phyloP scores from a whole-genome alignment of 2,113 vertebrate genomes.

The Cephalopholis sonnerati region DNA sequence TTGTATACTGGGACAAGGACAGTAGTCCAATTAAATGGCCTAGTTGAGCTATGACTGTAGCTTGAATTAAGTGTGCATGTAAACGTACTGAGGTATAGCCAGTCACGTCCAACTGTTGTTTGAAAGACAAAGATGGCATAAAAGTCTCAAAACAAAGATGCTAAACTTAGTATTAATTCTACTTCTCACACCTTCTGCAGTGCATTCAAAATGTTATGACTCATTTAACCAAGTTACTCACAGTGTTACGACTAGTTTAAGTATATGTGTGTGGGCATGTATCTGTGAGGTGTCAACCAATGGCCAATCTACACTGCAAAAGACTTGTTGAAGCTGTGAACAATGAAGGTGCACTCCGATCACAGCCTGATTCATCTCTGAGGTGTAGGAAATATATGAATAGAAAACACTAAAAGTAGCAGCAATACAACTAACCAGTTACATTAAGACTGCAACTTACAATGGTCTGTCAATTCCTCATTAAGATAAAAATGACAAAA shows the following conservation, averaged over 20 bases:
- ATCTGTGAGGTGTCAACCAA: not conserved
- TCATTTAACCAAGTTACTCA: not conserved
- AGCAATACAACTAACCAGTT: constrained; percentile 54
- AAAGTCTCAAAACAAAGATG: no score
- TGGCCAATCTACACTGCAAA: not conserved
- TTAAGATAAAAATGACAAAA: not conserved
- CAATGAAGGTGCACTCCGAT: not conserved
- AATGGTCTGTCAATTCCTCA: constrained; percentile 5
- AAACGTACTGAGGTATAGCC: no score
- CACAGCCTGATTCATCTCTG: not conserved
- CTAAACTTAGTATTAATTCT: not conserved
- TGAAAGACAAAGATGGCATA: no score
- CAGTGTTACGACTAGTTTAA: constrained; percentile 15
- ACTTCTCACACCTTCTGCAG: constrained; percentile 8
- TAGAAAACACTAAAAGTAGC: constrained; percentile 41
- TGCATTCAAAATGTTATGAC: not conserved
- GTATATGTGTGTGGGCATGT: not conserved
- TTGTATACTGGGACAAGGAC: no score
- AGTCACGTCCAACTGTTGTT: no score
- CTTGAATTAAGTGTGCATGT: no score
- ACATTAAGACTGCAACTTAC: constrained; percentile 36
- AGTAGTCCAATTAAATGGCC: no score
- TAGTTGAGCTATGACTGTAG: no score
- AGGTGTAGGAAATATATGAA: not conserved
- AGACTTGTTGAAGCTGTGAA: constrained; percentile 2